Conservation (phyloP, 2,888 invertebrate species). For the Caenorhabditis auriculariae region DNA sequence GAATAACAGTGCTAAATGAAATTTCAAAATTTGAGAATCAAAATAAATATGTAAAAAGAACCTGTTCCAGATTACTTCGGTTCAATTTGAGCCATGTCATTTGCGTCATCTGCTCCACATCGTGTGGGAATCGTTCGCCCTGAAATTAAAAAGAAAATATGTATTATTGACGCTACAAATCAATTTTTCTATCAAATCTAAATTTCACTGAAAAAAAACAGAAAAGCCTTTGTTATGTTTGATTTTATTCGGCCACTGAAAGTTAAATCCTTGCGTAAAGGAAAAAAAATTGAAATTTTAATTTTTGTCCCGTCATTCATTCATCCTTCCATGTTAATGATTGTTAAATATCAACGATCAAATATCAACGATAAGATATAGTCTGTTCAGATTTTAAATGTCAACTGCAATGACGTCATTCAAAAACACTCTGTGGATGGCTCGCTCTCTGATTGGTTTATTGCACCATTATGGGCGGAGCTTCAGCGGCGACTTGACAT, state of each 20-base stretch:
- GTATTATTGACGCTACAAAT: neutral
- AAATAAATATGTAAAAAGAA: slow-evolving; percentile 1
- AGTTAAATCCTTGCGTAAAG: neutral
- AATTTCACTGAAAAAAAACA: slow-evolving; percentile 67
- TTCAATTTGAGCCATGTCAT: slow-evolving; percentile 96
- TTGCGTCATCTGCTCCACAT: slow-evolving; percentile 90
- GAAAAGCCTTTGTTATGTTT: too few species aligned
- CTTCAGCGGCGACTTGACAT: neutral
- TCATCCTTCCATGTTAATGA: too few species aligned
- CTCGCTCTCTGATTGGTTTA: too few species aligned
- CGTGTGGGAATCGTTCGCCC: slow-evolving; percentile 81
- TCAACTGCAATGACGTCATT: too few species aligned
- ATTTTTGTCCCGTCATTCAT: too few species aligned
- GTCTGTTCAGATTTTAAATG: too few species aligned
- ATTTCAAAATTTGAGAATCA: neutral
- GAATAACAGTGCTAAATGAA: too few species aligned
- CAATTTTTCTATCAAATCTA: neutral
- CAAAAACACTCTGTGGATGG: too few species aligned
- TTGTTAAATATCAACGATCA: too few species aligned
- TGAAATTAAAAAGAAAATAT: slow-evolving; percentile 18
- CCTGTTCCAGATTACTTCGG: slow-evolving; percentile 79
- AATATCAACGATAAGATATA: too few species aligned
- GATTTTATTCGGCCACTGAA: neutral
- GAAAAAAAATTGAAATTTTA: slow-evolving; percentile 1
- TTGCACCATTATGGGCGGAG: neutral